phyloP scores from a whole-genome alignment of 2,888 invertebrate genomes.

The Aphidoletes aphidimyza region DNA sequence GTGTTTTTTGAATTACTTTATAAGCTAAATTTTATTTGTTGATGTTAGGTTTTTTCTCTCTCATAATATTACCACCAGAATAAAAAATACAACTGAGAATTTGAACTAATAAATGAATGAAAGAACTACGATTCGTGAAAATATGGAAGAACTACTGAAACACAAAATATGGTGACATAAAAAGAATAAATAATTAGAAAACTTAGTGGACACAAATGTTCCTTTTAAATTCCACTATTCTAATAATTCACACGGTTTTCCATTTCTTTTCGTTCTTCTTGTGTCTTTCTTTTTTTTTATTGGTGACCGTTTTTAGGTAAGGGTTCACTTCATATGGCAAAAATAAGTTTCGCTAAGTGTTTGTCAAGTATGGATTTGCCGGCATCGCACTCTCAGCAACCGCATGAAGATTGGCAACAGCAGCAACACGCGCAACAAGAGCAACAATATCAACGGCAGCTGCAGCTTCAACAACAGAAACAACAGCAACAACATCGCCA shows the following conservation, averaged over 20 bases:
- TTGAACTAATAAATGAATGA: background rate
- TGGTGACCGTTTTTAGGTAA: background rate
- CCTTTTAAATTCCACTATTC: background rate
- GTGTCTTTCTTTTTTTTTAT: background rate
- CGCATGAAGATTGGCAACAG: background rate
- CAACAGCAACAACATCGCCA: background rate
- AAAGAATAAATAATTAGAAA: background rate
- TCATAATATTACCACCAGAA: too few relatives aligned
- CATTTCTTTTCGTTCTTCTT: background rate
- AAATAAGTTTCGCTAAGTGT: conserved; percentile 19
- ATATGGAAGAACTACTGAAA: background rate
- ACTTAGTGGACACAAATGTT: background rate
- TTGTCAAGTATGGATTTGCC: background rate
- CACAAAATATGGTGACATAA: background rate
- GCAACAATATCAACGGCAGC: background rate
- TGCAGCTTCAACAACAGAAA: background rate
- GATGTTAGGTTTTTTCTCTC: too few relatives aligned
- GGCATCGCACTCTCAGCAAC: background rate
- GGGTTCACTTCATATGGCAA: conserved; percentile 8
- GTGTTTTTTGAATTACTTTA: too few relatives aligned
- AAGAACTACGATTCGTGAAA: background rate
- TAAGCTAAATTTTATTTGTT: too few relatives aligned
- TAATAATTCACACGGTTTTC: background rate
- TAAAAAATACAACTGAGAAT: too few relatives aligned
- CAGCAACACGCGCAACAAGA: background rate